A percentile compares a stretch with the other conserved stretches of the same genome.
Evolutionary conservation across 2,888 invertebrate genomes (phyloP).

Genomic region (Apodemia hepburni): DNA sequence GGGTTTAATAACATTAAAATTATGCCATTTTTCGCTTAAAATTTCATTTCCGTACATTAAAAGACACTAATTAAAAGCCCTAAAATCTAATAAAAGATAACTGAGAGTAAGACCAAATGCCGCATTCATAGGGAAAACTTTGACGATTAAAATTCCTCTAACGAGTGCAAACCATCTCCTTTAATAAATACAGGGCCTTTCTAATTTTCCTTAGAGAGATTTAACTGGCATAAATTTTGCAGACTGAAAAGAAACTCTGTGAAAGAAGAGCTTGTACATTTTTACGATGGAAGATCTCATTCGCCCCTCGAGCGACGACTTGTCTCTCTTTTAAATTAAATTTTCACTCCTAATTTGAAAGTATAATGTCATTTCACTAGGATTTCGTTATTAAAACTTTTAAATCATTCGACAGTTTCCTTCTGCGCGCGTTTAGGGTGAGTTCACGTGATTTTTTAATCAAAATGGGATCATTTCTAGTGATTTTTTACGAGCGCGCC

Average conservation of each 20-base stretch:
- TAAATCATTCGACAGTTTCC: slow-evolving; percentile 77
- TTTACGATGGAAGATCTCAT: slow-evolving; percentile 74
- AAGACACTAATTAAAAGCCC: slow-evolving; percentile 70
- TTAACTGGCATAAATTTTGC: slow-evolving; percentile 74
- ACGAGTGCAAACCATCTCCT: slow-evolving; percentile 71
- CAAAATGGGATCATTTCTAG: slow-evolving; percentile 78
- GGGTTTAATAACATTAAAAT: slow-evolving; percentile 31
- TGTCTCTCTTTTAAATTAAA: slow-evolving; percentile 81
- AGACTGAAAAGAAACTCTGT: slow-evolving; percentile 74
- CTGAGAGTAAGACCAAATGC: slow-evolving; percentile 61
- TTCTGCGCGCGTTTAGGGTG: slow-evolving; percentile 61
- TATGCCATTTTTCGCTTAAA: slow-evolving; percentile 49
- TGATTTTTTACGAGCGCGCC: slow-evolving; percentile 77
- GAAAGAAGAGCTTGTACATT: slow-evolving; percentile 77
- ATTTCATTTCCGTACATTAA: slow-evolving; percentile 61
- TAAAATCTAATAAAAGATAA: slow-evolving; percentile 75
- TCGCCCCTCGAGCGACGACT: slow-evolving; percentile 70
- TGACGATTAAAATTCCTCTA: slow-evolving; percentile 75
- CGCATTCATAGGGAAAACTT: slow-evolving; percentile 77
- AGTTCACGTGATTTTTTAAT: slow-evolving; percentile 75
- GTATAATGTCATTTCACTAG: slow-evolving; percentile 81
- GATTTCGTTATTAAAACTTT: slow-evolving; percentile 80
- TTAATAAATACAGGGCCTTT: slow-evolving; percentile 75
- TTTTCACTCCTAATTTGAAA: slow-evolving; percentile 82
- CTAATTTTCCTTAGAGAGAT: slow-evolving; percentile 76